Conservation (phyloP, 1,140 invertebrate species). For the Scaptomyza montana region DNA sequence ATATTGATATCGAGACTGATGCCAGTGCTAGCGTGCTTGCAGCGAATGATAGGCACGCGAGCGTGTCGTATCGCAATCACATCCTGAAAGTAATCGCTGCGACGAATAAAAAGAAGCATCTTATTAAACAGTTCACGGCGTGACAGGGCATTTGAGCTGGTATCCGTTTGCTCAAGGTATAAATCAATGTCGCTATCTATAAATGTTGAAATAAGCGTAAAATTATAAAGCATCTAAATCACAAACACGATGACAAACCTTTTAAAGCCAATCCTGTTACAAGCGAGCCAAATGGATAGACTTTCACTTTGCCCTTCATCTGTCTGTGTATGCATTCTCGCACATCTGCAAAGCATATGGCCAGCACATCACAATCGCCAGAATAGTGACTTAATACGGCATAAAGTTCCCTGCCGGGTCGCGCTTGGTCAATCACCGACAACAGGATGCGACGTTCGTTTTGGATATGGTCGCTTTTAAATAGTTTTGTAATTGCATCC, state of each 20-base stretch:
- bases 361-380: constrained; percentile 41
- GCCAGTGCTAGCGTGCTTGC: constrained; percentile 57
- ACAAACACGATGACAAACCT: constrained; percentile 37
- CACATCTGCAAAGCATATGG: constrained; percentile 45
- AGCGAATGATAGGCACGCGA: constrained; percentile 76
- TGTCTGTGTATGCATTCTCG: constrained; percentile 47
- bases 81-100: constrained; percentile 55
- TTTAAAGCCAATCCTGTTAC: constrained; percentile 67
- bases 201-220: neutral
- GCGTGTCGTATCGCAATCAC: constrained; percentile 66
- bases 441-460: constrained; percentile 48
- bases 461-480: constrained; percentile 53
- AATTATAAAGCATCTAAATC: neutral
- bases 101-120: constrained; percentile 42
- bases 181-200: constrained; percentile 78
- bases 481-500: constrained; percentile 49
- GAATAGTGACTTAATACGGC: constrained; percentile 46
- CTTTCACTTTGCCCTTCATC: constrained; percentile 28
- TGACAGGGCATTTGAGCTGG: constrained; percentile 5
- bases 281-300: constrained; percentile 73
- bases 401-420: constrained; percentile 43
- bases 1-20: constrained; percentile 75
- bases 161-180: constrained; percentile 42
- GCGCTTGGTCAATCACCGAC: constrained; percentile 14
- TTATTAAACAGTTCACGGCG: constrained; percentile 55